Evolutionary conservation across 2,888 invertebrate species (phyloP), one percentile per base, ranked within the genome.

Genomic region (Sphaeridia pumilis): DNA sequence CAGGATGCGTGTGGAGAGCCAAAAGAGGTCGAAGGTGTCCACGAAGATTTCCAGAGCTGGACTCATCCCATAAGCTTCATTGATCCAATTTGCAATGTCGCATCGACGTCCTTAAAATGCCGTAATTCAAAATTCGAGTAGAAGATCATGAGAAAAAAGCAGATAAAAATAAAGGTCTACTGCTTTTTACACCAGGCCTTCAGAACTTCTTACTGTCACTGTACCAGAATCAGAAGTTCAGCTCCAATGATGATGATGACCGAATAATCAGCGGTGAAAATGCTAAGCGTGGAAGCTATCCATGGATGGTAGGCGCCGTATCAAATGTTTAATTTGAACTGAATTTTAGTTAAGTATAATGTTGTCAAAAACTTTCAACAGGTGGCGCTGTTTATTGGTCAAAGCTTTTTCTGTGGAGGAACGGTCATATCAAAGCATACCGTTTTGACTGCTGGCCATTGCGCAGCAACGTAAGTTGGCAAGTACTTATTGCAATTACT

Each of bases 321-420:
- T 31, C 7, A 7, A 31, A 10, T 31, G 14, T 31, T 31, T 31
- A 31, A 7, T 31, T 31, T 31, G 14, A 14, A 31, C 31, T 14
- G 31, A 10, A 31, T 31, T 31, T 27, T 27, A 24, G 3, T 35
- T 35, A 45, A 38, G 17, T 20, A n/a, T 21, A 43, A 21, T 24
- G 7, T 12, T 12, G 7, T 12, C 10, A 43, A 21, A 17, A 31
- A 35, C 26, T 34, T 25, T 21, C 27, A 10, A n/a, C n/a, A 52
- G 52, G 27, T 44, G 46, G 46, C 46, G 5, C 12, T 52, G 22
- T 27, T 52, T 10, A 28, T 28, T 21, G 46, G 46, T 14, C 25
- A 38, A 21, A 22, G 41, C 21, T 52, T 52, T 26, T 26, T 52
- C 4, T 52, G 52, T 22, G 52, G 44, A 12, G 52, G 52, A 25